A percentile compares a stretch with the other conserved stretches of the same genome.
phyloP scores from a whole-genome alignment of 1,140 invertebrate species.

The Megathymus violae region DNA sequence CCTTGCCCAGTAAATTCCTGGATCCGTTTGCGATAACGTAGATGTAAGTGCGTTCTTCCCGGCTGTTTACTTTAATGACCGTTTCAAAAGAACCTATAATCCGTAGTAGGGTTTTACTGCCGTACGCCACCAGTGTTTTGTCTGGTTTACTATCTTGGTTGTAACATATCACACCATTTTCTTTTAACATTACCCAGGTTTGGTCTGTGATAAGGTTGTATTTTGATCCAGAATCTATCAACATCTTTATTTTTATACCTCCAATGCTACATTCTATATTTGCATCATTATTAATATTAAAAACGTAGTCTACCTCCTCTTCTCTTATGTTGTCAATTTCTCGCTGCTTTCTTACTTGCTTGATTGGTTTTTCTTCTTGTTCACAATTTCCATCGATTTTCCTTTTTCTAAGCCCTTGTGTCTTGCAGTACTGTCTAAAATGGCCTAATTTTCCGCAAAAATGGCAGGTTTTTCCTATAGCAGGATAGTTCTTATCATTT shows the following conservation, averaged over 20 bases:
- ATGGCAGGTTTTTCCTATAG: too few relatives aligned
- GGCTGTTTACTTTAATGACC: slow-evolving; percentile 16
- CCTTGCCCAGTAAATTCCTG: slow-evolving; percentile 19
- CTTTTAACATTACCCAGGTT: slow-evolving; percentile 40
- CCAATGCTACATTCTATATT: slow-evolving; percentile 41
- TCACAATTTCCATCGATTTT: too few relatives aligned
- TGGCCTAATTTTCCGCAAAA: too few relatives aligned
- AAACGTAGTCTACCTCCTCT: not conserved
- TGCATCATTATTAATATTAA: slow-evolving; percentile 35
- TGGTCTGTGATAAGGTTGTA: slow-evolving; percentile 41
- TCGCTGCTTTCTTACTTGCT: not conserved
- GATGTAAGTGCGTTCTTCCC: not conserved
- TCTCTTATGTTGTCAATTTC: slow-evolving; percentile 3
- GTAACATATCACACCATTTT: slow-evolving; percentile 5
- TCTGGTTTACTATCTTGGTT: slow-evolving; percentile 34
- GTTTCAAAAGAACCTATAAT: slow-evolving; percentile 43
- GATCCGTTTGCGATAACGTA: slow-evolving; percentile 24
- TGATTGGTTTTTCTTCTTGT: too few relatives aligned
- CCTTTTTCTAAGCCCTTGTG: too few relatives aligned
- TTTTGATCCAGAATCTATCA: slow-evolving; percentile 48
- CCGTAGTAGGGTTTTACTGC: slow-evolving; percentile 38
- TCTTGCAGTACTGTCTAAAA: too few relatives aligned
- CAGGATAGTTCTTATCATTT: not conserved
- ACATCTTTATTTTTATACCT: slow-evolving; percentile 36
- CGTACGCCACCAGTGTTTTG: slow-evolving; percentile 40